Percentiles rank a stretch among this genome's conserved stretches.
Conservation (phyloP, 2,113 vertebrate genomes). For the Xenopus borealis region DNA sequence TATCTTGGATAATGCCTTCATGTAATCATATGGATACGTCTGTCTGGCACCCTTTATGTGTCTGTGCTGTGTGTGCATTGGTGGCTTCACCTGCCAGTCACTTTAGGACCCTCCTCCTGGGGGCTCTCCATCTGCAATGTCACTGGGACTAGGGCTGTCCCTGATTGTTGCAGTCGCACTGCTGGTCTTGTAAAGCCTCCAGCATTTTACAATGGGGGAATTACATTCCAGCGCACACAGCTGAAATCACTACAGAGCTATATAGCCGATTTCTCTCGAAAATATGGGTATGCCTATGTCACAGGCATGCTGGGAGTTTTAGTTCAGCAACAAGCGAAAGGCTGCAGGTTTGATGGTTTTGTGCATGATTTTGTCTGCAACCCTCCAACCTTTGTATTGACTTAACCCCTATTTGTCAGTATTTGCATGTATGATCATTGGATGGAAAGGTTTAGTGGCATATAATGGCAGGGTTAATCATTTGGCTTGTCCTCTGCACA, state of each 20-base stretch:
- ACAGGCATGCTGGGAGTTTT: background rate
- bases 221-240: no score
- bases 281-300: no score
- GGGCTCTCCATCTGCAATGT: conserved; percentile 34
- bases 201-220: background rate
- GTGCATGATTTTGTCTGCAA: background rate
- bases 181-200: background rate
- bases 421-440: background rate
- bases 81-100: conserved; percentile 1
- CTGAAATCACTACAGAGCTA: no score
- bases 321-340: background rate
- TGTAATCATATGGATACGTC: no score
- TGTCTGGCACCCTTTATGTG: background rate
- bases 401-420: background rate
- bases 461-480: no score
- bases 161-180: conserved; percentile 27
- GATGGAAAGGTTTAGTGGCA: no score
- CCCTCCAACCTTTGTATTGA: background rate
- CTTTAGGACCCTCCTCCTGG: background rate
- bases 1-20: no score
- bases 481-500: no score
- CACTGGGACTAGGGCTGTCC: conserved; percentile 36
- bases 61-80: no score
- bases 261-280: no score
- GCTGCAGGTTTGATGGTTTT: background rate